Conservation (phyloP, 1,140 invertebrate genomes). For the Varroa destructor region DNA sequence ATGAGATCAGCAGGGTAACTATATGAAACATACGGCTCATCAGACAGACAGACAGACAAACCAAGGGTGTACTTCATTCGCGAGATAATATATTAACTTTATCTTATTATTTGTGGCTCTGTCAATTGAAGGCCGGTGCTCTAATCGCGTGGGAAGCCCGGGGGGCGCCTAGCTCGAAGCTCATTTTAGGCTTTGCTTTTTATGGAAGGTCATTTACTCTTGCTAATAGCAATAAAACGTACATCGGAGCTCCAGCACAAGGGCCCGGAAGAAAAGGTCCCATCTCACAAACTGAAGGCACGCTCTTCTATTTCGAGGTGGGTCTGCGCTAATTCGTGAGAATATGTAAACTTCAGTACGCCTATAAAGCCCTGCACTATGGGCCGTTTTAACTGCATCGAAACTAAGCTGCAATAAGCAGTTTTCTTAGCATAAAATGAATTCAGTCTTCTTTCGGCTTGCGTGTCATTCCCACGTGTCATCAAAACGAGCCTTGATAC, state of each 20-base stretch:
- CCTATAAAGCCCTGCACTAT: too few species aligned
- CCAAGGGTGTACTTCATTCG: too few species aligned
- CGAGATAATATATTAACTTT: too few species aligned
- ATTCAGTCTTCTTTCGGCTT: not conserved
- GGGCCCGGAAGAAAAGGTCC: conserved; percentile 60
- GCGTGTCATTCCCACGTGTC: too few species aligned
- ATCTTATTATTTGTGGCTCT: too few species aligned
- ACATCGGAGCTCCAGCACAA: conserved; percentile 43
- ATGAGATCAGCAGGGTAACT: too few species aligned
- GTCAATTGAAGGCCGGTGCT: conserved; percentile 9
- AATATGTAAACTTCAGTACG: too few species aligned
- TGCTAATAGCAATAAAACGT: conserved; percentile 45
- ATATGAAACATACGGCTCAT: too few species aligned
- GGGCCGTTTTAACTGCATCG: too few species aligned
- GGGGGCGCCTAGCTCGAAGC: conserved; percentile 47
- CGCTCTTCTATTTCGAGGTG: conserved; percentile 72
- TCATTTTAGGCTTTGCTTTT: conserved; percentile 52
- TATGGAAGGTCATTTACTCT: conserved; percentile 56
- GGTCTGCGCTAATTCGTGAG: too few species aligned
- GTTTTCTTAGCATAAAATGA: not conserved
- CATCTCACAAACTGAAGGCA: conserved; percentile 71
- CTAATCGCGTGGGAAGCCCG: conserved; percentile 44
- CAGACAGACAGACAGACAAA: too few species aligned
- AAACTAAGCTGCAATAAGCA: not conserved
- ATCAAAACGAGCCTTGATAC: too few species aligned